These are phyloP conservation scores for Ptilodon capucinus DNA, from an alignment of 2,888 invertebrate species.

Conservation along the genomic window DNA sequence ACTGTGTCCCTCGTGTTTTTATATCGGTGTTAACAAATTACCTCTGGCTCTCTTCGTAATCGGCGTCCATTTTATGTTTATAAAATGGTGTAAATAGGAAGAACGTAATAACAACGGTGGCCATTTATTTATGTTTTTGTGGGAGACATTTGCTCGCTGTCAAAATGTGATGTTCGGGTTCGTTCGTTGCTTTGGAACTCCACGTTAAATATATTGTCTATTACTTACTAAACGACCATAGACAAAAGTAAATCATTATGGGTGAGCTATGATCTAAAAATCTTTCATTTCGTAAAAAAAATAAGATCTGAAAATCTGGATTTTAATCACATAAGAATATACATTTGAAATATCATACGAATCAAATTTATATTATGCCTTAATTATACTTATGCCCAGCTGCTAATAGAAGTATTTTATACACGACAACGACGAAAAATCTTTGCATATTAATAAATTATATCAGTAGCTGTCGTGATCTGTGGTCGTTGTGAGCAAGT, in stretches of 20 bases:
- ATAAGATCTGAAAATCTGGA: no score
- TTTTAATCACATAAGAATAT: no score
- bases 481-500: no score
- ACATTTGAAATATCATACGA: no score
- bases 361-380: no score
- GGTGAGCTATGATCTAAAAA: no score
- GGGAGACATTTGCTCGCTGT: constrained; percentile 69
- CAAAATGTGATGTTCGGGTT: constrained; percentile 40
- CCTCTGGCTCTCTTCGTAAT: constrained; percentile 56
- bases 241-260: neutral
- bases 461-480: no score
- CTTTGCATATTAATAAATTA: no score
- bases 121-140: constrained; percentile 80
- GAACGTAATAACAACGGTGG: constrained; percentile 77
- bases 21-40: constrained; percentile 30
- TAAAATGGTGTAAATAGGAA: constrained; percentile 64
- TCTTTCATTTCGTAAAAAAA: no score
- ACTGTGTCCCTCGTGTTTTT: neutral
- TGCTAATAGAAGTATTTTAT: no score
- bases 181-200: constrained; percentile 42
- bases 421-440: no score
- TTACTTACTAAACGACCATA: constrained; percentile 16
- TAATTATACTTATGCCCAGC: no score
- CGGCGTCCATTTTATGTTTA: constrained; percentile 79
- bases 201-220: constrained; percentile 30